Percentiles rank a stretch among this genome's conserved stretches.
phyloP scores from a whole-genome alignment of 2,113 vertebrate genomes.

The Passer montanus region DNA sequence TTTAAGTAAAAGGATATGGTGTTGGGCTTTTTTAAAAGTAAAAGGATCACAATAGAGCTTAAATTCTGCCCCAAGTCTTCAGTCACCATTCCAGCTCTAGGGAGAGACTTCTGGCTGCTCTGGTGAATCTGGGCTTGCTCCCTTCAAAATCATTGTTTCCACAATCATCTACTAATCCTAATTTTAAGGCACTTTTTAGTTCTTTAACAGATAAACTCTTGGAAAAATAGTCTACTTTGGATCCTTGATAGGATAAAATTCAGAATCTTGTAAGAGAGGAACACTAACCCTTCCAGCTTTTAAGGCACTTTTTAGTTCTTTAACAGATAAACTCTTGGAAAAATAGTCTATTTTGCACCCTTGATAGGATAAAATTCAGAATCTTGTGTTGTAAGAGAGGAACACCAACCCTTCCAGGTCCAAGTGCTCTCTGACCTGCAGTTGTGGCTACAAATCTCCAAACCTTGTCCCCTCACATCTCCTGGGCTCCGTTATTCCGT shows the following conservation, averaged over 20 bases:
- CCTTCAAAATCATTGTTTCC: background rate
- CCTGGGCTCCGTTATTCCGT: background rate
- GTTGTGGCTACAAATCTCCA: background rate
- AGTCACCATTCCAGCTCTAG: background rate
- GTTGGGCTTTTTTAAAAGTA: background rate
- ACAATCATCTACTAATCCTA: background rate
- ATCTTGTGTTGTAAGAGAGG: rapidly evolving
- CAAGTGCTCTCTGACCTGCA: background rate
- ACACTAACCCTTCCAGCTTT: background rate
- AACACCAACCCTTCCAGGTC: background rate
- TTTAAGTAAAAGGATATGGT: background rate
- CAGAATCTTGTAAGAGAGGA: background rate
- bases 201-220: background rate
- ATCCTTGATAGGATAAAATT: background rate
- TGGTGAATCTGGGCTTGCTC: background rate
- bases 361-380: background rate
- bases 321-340: background rate
- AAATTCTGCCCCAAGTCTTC: background rate
- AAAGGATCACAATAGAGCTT: background rate
- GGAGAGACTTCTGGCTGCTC: background rate
- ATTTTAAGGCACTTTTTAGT: background rate
- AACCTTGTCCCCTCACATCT: background rate
- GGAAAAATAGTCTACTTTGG: background rate
- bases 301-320: background rate
- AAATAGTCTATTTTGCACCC: background rate